phyloP scores from a whole-genome alignment of 2,113 vertebrate genomes.

The Gracilinanus agilis region DNA sequence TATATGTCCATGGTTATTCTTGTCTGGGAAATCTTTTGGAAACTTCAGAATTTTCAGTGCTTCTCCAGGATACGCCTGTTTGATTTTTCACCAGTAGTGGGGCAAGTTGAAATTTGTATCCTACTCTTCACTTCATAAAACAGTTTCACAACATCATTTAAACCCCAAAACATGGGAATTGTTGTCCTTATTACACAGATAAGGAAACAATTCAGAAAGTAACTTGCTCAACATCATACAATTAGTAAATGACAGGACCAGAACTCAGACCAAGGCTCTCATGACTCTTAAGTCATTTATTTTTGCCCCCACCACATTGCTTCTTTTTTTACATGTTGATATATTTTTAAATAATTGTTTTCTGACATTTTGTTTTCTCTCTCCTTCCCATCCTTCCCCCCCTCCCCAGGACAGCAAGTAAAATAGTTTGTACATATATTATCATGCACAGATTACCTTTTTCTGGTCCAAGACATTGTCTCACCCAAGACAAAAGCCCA shows the following conservation, averaged over 20 bases:
- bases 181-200: neutral
- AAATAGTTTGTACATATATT: too few relatives aligned
- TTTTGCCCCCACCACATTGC: neutral
- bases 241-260: neutral
- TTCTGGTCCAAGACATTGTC: neutral
- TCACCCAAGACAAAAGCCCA: neutral
- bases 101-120: neutral
- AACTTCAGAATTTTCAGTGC: neutral
- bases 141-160: neutral
- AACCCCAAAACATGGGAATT: neutral
- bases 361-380: too few relatives aligned
- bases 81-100: neutral
- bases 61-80: neutral
- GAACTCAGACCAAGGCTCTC: neutral
- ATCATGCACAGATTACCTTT: neutral
- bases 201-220: neutral
- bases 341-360: too few relatives aligned
- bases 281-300: neutral
- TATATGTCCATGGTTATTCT: neutral
- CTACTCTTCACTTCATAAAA: neutral
- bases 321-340: too few relatives aligned
- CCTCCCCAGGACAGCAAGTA: too few relatives aligned
- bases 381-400: too few relatives aligned
- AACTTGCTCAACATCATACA: neutral
- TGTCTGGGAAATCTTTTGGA: neutral